phyloP scores from a whole-genome alignment of 2,888 invertebrate species.

The Blastobasis lacticolella region DNA sequence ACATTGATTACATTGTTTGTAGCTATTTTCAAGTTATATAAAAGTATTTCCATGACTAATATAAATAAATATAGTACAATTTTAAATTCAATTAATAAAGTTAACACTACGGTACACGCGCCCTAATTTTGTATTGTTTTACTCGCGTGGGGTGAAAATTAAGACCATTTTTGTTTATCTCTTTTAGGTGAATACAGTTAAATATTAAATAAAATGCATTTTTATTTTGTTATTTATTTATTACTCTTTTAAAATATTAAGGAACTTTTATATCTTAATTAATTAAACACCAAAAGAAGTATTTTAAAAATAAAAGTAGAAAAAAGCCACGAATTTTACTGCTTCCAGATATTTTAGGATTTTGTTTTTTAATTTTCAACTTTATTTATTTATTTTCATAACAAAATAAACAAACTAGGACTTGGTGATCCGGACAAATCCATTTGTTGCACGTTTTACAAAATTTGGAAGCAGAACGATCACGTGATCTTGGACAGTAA shows the following conservation, averaged over 20 bases:
- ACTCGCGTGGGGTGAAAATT: not conserved
- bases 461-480: constrained; percentile 1
- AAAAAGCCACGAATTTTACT: not conserved
- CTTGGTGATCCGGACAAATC: constrained; percentile 1
- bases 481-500: not conserved
- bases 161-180: not conserved
- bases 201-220: not conserved
- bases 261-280: not conserved
- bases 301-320: not conserved
- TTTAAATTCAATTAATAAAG: too few relatives aligned
- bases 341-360: not conserved
- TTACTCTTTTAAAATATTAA: not conserved
- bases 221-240: not conserved
- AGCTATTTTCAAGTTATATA: too few relatives aligned
- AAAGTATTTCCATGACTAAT: too few relatives aligned
- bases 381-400: not conserved
- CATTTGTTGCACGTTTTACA: constrained; percentile 1
- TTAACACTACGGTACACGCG: constrained; percentile 4
- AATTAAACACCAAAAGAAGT: not conserved
- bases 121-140: not conserved
- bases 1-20: too few relatives aligned
- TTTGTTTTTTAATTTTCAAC: not conserved
- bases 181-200: not conserved
- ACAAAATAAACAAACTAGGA: not conserved
- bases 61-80: too few relatives aligned